Conservation (phyloP, 2,888 invertebrate species). For the Euplagia quadripunctaria region DNA sequence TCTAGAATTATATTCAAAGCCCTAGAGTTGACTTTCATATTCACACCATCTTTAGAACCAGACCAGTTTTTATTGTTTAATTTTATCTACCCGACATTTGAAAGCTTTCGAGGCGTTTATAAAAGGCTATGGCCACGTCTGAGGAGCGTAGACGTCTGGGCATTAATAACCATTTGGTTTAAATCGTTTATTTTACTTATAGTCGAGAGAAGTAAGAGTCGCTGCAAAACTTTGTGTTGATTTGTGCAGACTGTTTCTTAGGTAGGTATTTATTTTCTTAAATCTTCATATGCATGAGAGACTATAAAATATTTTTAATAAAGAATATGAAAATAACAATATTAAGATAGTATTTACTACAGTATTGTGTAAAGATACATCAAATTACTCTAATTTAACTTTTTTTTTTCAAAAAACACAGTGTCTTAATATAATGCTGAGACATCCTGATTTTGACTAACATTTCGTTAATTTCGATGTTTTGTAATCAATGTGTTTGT, state of each 20-base stretch:
- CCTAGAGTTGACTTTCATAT: background rate
- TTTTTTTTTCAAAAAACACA: no score
- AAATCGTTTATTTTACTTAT: slow-evolving; percentile 26
- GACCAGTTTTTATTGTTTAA: slow-evolving; percentile 9
- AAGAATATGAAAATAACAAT: no score
- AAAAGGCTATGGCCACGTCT: slow-evolving; percentile 13
- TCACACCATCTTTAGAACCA: slow-evolving; percentile 1
- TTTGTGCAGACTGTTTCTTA: background rate
- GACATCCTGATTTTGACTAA: no score
- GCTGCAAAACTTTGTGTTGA: background rate
- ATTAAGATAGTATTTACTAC: no score
- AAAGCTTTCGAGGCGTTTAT: slow-evolving; percentile 17
- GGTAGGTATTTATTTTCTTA: background rate
- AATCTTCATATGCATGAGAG: background rate
- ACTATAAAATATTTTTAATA: no score
- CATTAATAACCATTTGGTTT: slow-evolving; percentile 23
- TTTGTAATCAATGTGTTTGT: no score
- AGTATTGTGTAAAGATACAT: no score
- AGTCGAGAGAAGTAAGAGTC: background rate
- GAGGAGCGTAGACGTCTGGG: slow-evolving; percentile 12
- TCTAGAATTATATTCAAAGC: slow-evolving; percentile 2
- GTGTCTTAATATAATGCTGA: no score
- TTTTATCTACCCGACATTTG: slow-evolving; percentile 14
- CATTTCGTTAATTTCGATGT: no score
- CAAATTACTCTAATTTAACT: no score